phyloP scores from a whole-genome alignment of 2,113 vertebrate species.

The Actinemys pallida region DNA sequence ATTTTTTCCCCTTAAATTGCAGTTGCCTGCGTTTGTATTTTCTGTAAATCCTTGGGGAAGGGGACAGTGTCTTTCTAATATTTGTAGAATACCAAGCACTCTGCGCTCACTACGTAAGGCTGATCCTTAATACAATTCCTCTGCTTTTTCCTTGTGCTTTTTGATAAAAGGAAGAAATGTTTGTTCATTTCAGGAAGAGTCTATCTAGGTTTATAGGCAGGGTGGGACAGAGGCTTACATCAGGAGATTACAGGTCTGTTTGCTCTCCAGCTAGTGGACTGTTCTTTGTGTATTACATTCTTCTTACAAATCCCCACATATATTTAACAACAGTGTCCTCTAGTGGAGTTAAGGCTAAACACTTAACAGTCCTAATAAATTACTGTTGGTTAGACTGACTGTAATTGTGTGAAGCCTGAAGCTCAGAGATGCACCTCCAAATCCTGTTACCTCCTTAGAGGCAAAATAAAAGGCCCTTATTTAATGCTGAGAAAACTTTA shows the following conservation, averaged over 20 bases:
- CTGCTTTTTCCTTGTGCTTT: background rate
- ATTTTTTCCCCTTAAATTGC: background rate
- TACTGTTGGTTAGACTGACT: background rate
- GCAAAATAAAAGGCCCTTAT: background rate
- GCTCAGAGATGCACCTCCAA: background rate
- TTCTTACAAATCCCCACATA: slow-evolving; percentile 21
- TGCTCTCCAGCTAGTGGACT: background rate
- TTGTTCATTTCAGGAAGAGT: background rate
- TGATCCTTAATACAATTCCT: background rate
- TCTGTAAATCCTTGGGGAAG: background rate
- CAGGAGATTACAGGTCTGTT: slow-evolving; percentile 1
- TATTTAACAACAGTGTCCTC: slow-evolving; percentile 75
- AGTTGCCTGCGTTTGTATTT: background rate
- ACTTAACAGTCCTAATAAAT: background rate
- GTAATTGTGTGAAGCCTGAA: background rate
- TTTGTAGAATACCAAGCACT: background rate
- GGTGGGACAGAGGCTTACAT: background rate
- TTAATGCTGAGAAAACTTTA: slow-evolving; percentile 14
- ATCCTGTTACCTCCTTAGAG: background rate
- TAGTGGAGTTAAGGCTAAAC: slow-evolving; percentile 63
- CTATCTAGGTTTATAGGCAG: background rate
- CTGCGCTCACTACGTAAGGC: background rate
- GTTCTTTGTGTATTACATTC: background rate
- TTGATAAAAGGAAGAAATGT: slow-evolving; percentile 2
- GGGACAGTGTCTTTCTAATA: background rate